Percentiles rank a stretch among this genome's conserved stretches.
These are phyloP conservation scores for Neogobius melanostomus DNA, from an alignment of 2,113 vertebrate genomes.

Conservation along the genomic window DNA sequence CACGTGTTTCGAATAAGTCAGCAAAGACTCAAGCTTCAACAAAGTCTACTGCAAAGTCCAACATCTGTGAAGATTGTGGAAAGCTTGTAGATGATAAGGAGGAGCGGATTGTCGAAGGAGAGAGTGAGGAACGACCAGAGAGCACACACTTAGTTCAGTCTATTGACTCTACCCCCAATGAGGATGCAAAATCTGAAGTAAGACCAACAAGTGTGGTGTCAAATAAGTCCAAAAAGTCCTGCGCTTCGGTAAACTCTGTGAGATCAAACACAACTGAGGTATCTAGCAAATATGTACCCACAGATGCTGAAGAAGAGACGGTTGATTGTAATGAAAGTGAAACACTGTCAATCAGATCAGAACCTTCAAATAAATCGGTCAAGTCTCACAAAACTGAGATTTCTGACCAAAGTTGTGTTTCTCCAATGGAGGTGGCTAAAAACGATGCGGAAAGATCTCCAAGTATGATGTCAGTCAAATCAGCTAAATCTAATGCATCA, in stretches of 20 bases:
- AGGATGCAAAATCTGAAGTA: neutral
- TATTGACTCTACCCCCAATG: slow-evolving; percentile 16
- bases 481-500: slow-evolving; percentile 36
- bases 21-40: neutral
- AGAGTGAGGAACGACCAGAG: neutral
- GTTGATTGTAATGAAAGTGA: slow-evolving; percentile 15
- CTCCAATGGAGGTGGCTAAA: slow-evolving; percentile 21
- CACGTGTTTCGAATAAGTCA: slow-evolving; percentile 30
- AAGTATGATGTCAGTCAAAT: slow-evolving; percentile 35
- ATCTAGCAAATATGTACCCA: neutral
- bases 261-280: slow-evolving; percentile 32
- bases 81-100: slow-evolving; percentile 25
- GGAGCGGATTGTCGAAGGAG: neutral
- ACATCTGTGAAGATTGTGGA: slow-evolving; percentile 40
- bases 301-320: slow-evolving; percentile 27
- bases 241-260: slow-evolving; percentile 36
- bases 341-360: slow-evolving; percentile 45
- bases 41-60: slow-evolving; percentile 19
- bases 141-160: slow-evolving; percentile 19
- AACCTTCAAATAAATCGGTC: slow-evolving; percentile 31
- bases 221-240: slow-evolving; percentile 40
- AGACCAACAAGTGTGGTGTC: slow-evolving; percentile 43
- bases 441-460: slow-evolving; percentile 21
- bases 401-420: slow-evolving; percentile 31
- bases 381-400: slow-evolving; percentile 45